Conservation (phyloP, 2,113 vertebrate genomes). For the Entosphenus tridentatus region DNA sequence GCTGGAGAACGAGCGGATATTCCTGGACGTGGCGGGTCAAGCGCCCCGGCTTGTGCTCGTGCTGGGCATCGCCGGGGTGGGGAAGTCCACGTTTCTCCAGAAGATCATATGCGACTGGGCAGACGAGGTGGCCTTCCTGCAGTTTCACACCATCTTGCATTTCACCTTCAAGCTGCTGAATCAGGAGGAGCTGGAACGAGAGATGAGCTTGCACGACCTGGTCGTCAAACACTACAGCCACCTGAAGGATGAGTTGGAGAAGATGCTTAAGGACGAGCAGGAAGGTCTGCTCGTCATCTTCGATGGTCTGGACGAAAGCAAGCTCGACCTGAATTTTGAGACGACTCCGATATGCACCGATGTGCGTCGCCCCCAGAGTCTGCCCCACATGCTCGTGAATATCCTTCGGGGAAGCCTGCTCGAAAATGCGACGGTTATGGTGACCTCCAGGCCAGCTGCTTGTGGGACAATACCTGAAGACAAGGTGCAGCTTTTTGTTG, state of each 20-base stretch:
- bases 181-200: conserved; percentile 11
- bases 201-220: conserved; percentile 15
- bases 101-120: conserved; percentile 25
- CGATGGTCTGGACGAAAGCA: conserved; percentile 23
- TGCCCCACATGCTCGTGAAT: conserved; percentile 19
- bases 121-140: conserved; percentile 14
- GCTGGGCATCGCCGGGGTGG: conserved; percentile 22
- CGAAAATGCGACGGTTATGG: conserved; percentile 19
- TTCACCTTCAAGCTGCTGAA: conserved; percentile 15
- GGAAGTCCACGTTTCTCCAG: conserved; percentile 26
- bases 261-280: conserved; percentile 12
- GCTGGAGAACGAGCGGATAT: too few relatives aligned
- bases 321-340: conserved; percentile 13
- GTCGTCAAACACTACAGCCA: conserved; percentile 12
- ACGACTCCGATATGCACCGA: conserved; percentile 12
- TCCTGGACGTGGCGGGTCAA: neutral
- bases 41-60: conserved; percentile 14
- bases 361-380: conserved; percentile 8
- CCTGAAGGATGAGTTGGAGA: conserved; percentile 7
- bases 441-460: conserved; percentile 16
- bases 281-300: conserved; percentile 24
- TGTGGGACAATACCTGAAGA: conserved; percentile 9
- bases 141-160: conserved; percentile 18
- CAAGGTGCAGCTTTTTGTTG: conserved; percentile 11
- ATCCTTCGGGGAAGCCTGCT: conserved; percentile 22